These are phyloP conservation scores for Spinus pinus DNA, from an alignment of 2,797 vertebrate genomes.

Conservation along the genomic window DNA sequence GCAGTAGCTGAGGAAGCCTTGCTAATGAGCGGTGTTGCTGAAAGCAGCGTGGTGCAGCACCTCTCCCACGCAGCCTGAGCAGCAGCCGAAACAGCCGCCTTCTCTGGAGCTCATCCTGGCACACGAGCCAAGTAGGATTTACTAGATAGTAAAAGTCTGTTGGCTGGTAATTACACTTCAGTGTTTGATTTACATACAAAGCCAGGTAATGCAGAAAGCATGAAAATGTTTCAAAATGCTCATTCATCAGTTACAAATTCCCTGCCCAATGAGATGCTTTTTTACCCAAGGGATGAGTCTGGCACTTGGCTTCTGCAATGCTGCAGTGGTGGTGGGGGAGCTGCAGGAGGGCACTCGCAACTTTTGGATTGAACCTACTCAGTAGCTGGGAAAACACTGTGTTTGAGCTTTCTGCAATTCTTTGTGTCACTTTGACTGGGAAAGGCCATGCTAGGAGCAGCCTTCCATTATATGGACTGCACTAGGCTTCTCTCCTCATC, in stretches of 20 bases:
- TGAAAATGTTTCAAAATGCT: background rate
- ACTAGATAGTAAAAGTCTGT: background rate
- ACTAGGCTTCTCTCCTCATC: background rate
- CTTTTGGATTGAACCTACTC: accelerated
- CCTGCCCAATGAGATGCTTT: background rate
- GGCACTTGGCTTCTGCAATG: accelerated
- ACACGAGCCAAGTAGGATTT: background rate
- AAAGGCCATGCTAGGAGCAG: accelerated
- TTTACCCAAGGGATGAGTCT: accelerated
- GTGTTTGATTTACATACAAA: background rate
- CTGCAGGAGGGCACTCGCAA: background rate
- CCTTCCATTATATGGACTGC: background rate
- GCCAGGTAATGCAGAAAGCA: background rate
- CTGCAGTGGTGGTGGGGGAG: background rate
- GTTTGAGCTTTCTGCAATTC: background rate
- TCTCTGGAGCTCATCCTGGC: background rate
- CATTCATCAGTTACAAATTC: background rate
- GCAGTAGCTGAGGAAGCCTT: background rate
- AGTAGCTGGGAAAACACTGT: background rate
- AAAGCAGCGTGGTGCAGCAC: background rate
- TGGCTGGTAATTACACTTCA: background rate
- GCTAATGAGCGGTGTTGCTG: background rate
- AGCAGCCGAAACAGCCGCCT: background rate
- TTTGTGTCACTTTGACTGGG: background rate
- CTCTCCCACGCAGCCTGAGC: background rate